Evolutionary conservation across 1,140 invertebrate species (phyloP), one percentile per base, ranked within the genome.

Genomic region (Penaeus japonicus): DNA sequence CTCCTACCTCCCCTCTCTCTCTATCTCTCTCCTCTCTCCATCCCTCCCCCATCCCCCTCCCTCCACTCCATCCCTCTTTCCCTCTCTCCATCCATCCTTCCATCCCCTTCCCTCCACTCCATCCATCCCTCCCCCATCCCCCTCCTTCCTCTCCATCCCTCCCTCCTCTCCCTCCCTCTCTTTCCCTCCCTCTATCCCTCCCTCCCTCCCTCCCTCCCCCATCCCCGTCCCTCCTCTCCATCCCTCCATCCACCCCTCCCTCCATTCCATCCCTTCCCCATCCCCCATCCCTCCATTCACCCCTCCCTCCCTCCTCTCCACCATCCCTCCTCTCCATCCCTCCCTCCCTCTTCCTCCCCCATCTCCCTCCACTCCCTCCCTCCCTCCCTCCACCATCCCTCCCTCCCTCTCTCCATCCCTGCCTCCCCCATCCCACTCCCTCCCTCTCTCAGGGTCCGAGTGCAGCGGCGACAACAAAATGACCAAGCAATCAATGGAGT

Each of bases 401-500:
- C 10, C 78, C 20, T 24, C 30, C 4, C 39, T 20, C 78, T 24
- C 39, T 53, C 24, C 35, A 22, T n/a, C 47, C 22, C 57, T 2
- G 27, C 30, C 18, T n/a, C 39, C 77, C 59, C 59, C 30, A 22
- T n/a, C 57, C 22, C 55, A 53, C 70, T 65, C 18, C 18, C 70
- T 30, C 73, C 4, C 59, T 39, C 73, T 55, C 70, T 54, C 47
- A 18, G 54, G 54, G 79, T 55, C 59, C 59, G 47, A 24, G 24
- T 81, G 39, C 65, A 39, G 35, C 85, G 24, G 54, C 85, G 78
- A 82, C 85, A 87, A 75, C 85, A 87, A 87, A 87, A 82, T 87
- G 85, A 87, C 85, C 85, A 87, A 87, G 78, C 83, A 87, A 87
- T 87, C 85, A 87, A 82, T 87, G 85, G n/a, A 75, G 85, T 81